Base-by-base conservation (phyloP, 2,113 vertebrate species). In the Verasper variegatus region DNA sequence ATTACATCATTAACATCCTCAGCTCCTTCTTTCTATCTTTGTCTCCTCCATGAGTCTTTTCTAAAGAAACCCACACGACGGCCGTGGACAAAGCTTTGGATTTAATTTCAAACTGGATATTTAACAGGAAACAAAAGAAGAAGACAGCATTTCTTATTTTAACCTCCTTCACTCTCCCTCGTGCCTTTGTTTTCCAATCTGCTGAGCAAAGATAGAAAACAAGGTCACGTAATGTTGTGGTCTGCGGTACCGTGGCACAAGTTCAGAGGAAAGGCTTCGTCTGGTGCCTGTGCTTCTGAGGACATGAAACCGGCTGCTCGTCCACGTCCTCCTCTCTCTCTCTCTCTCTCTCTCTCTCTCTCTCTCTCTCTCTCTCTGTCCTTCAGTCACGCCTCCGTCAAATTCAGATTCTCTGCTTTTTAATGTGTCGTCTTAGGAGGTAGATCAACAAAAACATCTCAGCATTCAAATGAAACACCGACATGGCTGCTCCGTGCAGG, bases 201-300 rank as follows among this genome's bases (percentile, higher is more conserved):
- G 87, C 84, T 85, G 82, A 88, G 78, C 55, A 65, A 62, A 71
- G 78, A 82, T 85, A 81, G 31, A 80, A 84, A 88, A 78, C 84
- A 79, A 80, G 86, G 81, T 88, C 64, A 61, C 7, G 56, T 74
- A 20, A 37, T 51, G 61, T 80, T n/a, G 80, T 69, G 70, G 64
- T 84, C 60, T 56, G 71, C 69, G 76, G 64, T 17, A 5, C 71
- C 5, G 52, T 84, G 89, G 83, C 78, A 56, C 0, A 1, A 17
- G 76, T 66, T 86, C 56, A 80, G 58, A 66, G 62, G 15, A 62
- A 71, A 63, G 0, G 0, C 63, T 76, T 58, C 7, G 57, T 54
- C 47, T 31, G 70, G 35, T 66, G 24, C 45, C 23, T 1, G 0
- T 45, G 58, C 37, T 77, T 78, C 81, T 60, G 78, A 77, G 49